Evolutionary conservation across 1,140 invertebrate genomes (phyloP).

Genomic region (Anadara kagoshimensis): DNA sequence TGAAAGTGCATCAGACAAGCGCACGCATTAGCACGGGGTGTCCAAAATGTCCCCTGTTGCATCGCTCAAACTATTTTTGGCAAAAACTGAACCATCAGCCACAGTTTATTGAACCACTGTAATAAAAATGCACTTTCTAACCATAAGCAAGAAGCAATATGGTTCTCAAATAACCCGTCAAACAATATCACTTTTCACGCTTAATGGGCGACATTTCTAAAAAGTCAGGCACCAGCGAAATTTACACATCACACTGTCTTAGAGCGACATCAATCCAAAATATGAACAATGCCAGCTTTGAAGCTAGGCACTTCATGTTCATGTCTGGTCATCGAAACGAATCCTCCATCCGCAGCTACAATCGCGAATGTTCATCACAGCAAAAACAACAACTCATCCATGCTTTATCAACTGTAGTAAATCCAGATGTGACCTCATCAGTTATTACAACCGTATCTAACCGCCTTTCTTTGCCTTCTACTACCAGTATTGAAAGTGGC

Average conservation of each 20-base stretch:
- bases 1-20: slow-evolving; percentile 12
- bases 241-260: no score
- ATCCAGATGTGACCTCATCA: no score
- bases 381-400: slow-evolving; percentile 13
- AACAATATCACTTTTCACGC: slow-evolving; percentile 8
- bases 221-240: no score
- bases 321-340: slow-evolving; percentile 40
- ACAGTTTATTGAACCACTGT: slow-evolving; percentile 11
- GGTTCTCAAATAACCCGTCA: not conserved
- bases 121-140: not conserved
- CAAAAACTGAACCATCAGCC: slow-evolving; percentile 17
- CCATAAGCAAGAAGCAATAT: no score
- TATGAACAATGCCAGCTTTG: slow-evolving; percentile 28
- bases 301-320: slow-evolving; percentile 29
- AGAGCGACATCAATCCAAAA: slow-evolving; percentile 26
- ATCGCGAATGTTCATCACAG: slow-evolving; percentile 8
- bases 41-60: slow-evolving; percentile 1
- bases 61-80: not conserved
- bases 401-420: no score
- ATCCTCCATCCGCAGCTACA: slow-evolving; percentile 19
- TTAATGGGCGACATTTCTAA: slow-evolving; percentile 20
- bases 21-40: slow-evolving; percentile 15
- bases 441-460: no score
- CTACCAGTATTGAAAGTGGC: no score
- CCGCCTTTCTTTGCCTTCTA: no score